These are phyloP conservation scores for Takifugu flavidus DNA, from an alignment of 2,113 vertebrate species.

Conservation along the genomic window DNA sequence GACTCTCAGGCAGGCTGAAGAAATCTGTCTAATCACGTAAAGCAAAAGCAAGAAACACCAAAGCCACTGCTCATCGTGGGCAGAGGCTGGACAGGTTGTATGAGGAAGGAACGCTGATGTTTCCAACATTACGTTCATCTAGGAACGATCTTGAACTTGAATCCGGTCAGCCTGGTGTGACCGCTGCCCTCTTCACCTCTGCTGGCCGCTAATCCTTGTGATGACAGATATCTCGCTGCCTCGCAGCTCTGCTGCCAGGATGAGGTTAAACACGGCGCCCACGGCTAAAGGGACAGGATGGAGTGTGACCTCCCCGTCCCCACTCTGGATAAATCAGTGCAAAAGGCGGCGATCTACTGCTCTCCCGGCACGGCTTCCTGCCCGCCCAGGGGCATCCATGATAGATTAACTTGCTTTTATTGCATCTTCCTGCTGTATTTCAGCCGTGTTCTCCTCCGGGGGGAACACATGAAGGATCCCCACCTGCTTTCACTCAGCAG, in stretches of 20 bases:
- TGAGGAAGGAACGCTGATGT: too few relatives aligned
- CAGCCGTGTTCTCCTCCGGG: slow-evolving; percentile 24
- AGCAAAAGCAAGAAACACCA: too few relatives aligned
- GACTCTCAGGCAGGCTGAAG: too few relatives aligned
- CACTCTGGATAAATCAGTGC: slow-evolving; percentile 30
- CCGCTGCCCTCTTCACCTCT: too few relatives aligned
- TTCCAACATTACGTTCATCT: too few relatives aligned
- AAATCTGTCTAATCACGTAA: too few relatives aligned
- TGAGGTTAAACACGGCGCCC: slow-evolving; percentile 10
- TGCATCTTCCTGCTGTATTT: slow-evolving; percentile 23
- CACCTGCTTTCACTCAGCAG: slow-evolving; percentile 31
- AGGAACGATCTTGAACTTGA: too few relatives aligned
- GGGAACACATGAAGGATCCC: slow-evolving; percentile 4
- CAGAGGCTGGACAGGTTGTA: too few relatives aligned
- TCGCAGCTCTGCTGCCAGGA: slow-evolving; percentile 1
- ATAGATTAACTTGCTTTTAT: slow-evolving; percentile 50
- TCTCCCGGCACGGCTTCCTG: slow-evolving; percentile 16
- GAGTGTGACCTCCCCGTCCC: slow-evolving; percentile 12
- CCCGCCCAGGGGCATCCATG: slow-evolving; percentile 23
- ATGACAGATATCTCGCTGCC: neutral
- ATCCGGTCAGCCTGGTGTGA: too few relatives aligned
- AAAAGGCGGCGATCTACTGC: slow-evolving; percentile 16
- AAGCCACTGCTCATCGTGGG: too few relatives aligned
- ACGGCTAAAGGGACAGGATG: slow-evolving; percentile 28
- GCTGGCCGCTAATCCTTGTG: too few relatives aligned